Evolutionary conservation across 1,140 invertebrate species (phyloP).

Genomic region (Drosophila orosa): DNA sequence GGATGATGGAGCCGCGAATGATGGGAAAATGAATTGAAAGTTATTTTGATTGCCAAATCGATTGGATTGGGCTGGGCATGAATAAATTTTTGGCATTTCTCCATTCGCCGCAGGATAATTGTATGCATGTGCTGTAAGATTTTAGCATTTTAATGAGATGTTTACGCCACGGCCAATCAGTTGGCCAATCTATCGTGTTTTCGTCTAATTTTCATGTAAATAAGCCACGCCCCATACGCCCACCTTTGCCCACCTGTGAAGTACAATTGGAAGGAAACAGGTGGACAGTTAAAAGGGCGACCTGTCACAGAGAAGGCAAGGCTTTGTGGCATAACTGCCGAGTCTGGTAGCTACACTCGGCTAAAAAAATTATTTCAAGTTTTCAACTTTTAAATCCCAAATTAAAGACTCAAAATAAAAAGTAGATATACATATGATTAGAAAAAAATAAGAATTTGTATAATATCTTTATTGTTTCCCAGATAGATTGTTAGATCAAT

Average conservation of each 20-base stretch:
- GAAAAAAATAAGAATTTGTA: no score
- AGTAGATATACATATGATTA: no score
- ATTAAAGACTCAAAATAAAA: no score
- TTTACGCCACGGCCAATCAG: constrained; percentile 47
- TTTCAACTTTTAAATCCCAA: no score
- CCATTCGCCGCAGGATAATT: constrained; percentile 36
- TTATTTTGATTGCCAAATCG: constrained; percentile 59
- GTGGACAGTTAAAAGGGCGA: constrained; percentile 24
- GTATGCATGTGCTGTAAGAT: constrained; percentile 72
- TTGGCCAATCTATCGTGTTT: constrained; percentile 48
- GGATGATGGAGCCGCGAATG: constrained; percentile 13
- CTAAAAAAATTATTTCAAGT: neutral
- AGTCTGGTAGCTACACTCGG: constrained; percentile 6
- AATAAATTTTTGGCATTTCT: constrained; percentile 51
- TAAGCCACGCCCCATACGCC: constrained; percentile 26
- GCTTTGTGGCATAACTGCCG: constrained; percentile 52
- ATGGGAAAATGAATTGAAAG: constrained; percentile 59
- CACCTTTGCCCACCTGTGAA: neutral
- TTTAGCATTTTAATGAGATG: constrained; percentile 78
- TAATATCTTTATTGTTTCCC: no score
- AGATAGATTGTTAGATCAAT: neutral
- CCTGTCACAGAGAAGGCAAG: constrained; percentile 14
- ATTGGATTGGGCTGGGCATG: constrained; percentile 21
- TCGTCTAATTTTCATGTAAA: constrained; percentile 75
- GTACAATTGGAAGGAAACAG: constrained; percentile 19